Evolutionary conservation across 2,888 invertebrate genomes (phyloP).

Genomic region (Hydroisotoma schaefferi): DNA sequence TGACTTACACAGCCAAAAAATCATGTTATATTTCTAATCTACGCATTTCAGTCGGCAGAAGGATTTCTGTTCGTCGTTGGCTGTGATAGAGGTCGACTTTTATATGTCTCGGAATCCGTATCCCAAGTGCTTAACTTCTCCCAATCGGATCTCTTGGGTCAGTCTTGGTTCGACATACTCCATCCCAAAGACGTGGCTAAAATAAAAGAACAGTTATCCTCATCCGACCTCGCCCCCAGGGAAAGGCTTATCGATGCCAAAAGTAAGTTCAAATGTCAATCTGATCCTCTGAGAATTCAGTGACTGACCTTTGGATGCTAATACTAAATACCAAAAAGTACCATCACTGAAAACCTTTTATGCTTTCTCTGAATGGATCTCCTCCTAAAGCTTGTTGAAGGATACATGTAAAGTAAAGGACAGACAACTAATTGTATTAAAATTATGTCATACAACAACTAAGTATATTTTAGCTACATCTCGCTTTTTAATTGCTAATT

Average conservation of each 20-base stretch:
- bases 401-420: no score
- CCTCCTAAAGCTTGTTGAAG: no score
- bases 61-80: slow-evolving; percentile 89
- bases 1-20: no score
- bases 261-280: slow-evolving; percentile 61
- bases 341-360: not conserved
- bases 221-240: slow-evolving; percentile 80
- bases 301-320: slow-evolving; percentile 1
- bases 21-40: no score
- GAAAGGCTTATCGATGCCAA: slow-evolving; percentile 88
- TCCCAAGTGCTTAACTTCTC: slow-evolving; percentile 74
- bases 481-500: no score
- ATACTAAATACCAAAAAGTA: no score
- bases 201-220: slow-evolving; percentile 90
- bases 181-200: slow-evolving; percentile 93
- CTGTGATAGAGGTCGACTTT: slow-evolving; percentile 83
- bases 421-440: no score
- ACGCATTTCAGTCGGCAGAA: slow-evolving; percentile 82
- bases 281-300: not conserved
- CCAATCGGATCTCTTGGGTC: slow-evolving; percentile 82
- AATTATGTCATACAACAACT: no score
- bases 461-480: no score
- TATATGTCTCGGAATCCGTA: slow-evolving; percentile 87
- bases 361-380: no score
- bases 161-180: slow-evolving; percentile 89